Base-by-base conservation (phyloP, 2,797 vertebrate genomes). In the Mus caroli region DNA sequence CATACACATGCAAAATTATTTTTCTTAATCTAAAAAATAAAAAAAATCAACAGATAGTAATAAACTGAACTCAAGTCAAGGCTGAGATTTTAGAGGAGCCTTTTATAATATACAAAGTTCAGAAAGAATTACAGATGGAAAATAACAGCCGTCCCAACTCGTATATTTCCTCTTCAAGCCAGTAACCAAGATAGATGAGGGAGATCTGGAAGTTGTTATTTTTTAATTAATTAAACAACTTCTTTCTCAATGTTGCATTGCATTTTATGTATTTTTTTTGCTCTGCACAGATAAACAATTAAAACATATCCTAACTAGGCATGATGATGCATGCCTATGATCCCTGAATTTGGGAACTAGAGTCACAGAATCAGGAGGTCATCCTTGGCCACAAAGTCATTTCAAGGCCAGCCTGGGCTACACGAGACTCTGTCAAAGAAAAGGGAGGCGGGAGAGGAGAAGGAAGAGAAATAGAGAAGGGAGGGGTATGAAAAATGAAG, bases 81-180 rank as follows among this genome's bases (percentile, higher is more conserved):
- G 20, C 31, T 75, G 3, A 50, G 67, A 84, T 77, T 94, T 78
- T 43, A 83, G n/a, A 56, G 19, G 14, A 62, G 28, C 64, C 12
- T 46, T 20, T 82, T 89, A 6, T 52, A 75, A 78, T 75, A 94
- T 64, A 77, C 20, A 67, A 85, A 86, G 54, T 54, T 82, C 64
- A 56, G 46, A n/a, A 90, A 92, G 83, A 88, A 40, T n/a, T 28
- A 78, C 78, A 58, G 83, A 87, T 43, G 31, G 73, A 73, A 96
- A 50, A 50, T 50, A 54, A 54, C 20, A n/a, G 17, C n/a, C 46
- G 56, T 85, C 58, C 56, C n/a, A 75, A 60, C 75, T 28, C 46
- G 46, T 3, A 84, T 60, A 73, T 90, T 90, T 76, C 50, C 64
- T 82, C 64, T 73, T 83, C 22, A n/a, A 75, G 46, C 14, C 8